These are phyloP conservation scores for Drosophila funebris DNA, from an alignment of 1,140 invertebrate genomes.

Conservation along the genomic window DNA sequence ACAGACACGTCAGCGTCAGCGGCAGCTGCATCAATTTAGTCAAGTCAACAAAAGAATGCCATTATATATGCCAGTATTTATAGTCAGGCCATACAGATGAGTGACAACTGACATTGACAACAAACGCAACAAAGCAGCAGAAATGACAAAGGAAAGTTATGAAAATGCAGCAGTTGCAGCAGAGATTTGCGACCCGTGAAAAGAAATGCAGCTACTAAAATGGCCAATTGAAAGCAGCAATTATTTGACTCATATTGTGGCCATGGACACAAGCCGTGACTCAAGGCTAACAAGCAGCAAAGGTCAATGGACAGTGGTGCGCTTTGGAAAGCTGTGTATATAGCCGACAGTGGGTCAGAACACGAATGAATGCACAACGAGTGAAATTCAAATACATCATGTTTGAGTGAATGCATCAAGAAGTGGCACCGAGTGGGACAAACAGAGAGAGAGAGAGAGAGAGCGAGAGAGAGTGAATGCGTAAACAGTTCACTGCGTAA, in stretches of 20 bases:
- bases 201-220: constrained; percentile 15
- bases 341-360: constrained; percentile 49
- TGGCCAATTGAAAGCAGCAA: constrained; percentile 61
- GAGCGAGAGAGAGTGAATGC: constrained; percentile 34
- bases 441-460: neutral
- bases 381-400: constrained; percentile 67
- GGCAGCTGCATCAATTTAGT: constrained; percentile 9
- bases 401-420: constrained; percentile 66
- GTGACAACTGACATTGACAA: constrained; percentile 48
- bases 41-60: constrained; percentile 3
- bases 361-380: constrained; percentile 71
- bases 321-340: constrained; percentile 28
- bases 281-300: constrained; percentile 50
- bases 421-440: constrained; percentile 30
- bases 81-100: constrained; percentile 44
- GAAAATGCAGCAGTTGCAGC: constrained; percentile 31
- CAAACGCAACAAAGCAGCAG: constrained; percentile 43
- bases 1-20: neutral
- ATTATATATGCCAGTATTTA: constrained; percentile 46
- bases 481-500: constrained; percentile 63
- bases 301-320: constrained; percentile 1
- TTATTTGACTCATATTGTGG: constrained; percentile 44
- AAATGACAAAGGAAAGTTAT: constrained; percentile 40
- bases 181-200: neutral
- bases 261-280: neutral